Evolutionary conservation across 1,140 invertebrate species (phyloP).

Genomic region (Physella acuta): DNA sequence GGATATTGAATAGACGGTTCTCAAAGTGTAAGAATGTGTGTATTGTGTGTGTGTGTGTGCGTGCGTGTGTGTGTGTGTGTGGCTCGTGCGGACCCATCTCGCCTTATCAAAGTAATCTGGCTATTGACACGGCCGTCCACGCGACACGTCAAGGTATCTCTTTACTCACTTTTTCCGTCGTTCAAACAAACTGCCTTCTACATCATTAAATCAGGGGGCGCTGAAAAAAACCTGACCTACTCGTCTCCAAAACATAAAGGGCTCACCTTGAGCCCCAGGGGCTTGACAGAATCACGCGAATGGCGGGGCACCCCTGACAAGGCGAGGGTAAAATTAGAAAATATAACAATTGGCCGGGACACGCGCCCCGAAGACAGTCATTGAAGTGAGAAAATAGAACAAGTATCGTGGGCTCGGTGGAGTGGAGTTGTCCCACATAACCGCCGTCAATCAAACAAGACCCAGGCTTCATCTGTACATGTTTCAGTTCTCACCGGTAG

Average conservation of each 20-base stretch:
- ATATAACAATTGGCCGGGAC: no score
- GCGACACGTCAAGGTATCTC: background rate
- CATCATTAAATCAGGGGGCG: background rate
- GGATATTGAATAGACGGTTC: no score
- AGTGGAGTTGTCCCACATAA: no score
- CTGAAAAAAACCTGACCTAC: background rate
- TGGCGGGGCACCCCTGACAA: background rate
- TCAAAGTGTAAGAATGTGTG: background rate
- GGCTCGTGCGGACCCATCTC: background rate
- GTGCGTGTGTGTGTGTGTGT: no score
- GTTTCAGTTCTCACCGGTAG: no score
- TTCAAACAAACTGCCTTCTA: conserved; percentile 1
- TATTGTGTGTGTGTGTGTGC: background rate
- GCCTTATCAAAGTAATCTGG: background rate
- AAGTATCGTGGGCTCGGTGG: no score
- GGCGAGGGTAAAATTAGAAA: conserved; percentile 5
- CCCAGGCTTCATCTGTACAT: no score
- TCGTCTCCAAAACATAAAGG: background rate
- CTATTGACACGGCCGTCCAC: background rate
- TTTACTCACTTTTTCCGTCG: background rate
- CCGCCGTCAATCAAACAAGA: no score
- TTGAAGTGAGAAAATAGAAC: no score
- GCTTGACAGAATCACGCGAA: conserved; percentile 1
- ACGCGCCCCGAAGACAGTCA: no score
- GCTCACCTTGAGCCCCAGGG: conserved; percentile 1